Percentiles rank a stretch among this genome's conserved stretches.
Conservation (phyloP, 2,797 vertebrate species). For the Malacoctenus gilli region DNA sequence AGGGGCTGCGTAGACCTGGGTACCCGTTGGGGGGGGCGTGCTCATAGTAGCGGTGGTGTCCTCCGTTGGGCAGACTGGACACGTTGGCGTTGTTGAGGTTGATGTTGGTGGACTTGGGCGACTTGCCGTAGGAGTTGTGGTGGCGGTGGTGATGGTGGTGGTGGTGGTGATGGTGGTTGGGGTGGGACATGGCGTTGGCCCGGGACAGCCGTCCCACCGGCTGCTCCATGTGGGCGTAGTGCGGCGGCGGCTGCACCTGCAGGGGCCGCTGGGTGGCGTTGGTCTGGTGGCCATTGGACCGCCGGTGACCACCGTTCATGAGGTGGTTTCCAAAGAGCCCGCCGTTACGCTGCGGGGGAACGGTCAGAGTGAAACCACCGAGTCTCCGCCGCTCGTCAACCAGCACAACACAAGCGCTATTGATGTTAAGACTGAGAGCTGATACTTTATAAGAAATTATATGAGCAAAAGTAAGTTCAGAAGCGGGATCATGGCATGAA, state of each 20-base stretch:
- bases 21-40: conserved; percentile 86
- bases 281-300: conserved; percentile 92
- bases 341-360: conserved; percentile 93
- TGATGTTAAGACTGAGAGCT: conserved; percentile 71
- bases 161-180: conserved; percentile 79
- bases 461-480: conserved; percentile 75
- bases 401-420: conserved; percentile 31
- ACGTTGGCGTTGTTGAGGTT: conserved; percentile 99
- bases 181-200: conserved; percentile 81
- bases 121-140: conserved; percentile 91
- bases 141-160: conserved; percentile 92
- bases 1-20: conserved; percentile 75
- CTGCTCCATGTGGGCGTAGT: conserved; percentile 90
- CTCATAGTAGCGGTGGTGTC: conserved; percentile 86
- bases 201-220: conserved; percentile 81
- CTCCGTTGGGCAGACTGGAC: conserved; percentile 91
- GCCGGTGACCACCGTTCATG: conserved; percentile 91
- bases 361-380: conserved; percentile 65
- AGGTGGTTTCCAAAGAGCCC: conserved; percentile 97
- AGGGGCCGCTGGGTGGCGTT: conserved; percentile 97
- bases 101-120: conserved; percentile 96
- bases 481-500: conserved; percentile 78
- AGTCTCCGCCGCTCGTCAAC: conserved; percentile 3
- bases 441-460: conserved; percentile 58
- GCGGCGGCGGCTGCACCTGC: conserved; percentile 89